phyloP scores from a whole-genome alignment of 2,888 invertebrate species.

The Lycocerus yunnanus region DNA sequence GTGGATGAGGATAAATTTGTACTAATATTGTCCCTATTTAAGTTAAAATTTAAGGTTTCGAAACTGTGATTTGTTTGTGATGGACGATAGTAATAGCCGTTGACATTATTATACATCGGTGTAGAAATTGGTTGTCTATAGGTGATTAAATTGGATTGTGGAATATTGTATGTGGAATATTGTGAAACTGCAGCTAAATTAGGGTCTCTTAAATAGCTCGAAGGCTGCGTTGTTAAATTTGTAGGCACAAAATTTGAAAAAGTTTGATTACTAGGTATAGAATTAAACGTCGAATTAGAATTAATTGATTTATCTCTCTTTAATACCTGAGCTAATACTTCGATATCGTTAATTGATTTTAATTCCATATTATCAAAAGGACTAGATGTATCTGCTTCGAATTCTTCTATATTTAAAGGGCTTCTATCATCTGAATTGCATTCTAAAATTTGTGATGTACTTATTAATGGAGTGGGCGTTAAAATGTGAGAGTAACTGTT shows the following conservation, averaged over 20 bases:
- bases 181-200: constrained; percentile 8
- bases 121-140: constrained; percentile 22
- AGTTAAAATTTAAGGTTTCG: constrained; percentile 18
- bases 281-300: constrained; percentile 8
- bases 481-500: constrained; percentile 51
- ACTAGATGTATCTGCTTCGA: constrained; percentile 89
- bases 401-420: constrained; percentile 70
- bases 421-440: constrained; percentile 43
- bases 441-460: constrained; percentile 35
- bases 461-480: constrained; percentile 54
- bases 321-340: constrained; percentile 82
- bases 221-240: constrained; percentile 30
- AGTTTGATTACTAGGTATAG: constrained; percentile 23
- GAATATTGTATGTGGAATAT: constrained; percentile 12
- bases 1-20: constrained; percentile 8
- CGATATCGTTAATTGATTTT: constrained; percentile 91
- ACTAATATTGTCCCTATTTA: constrained; percentile 17
- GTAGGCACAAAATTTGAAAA: constrained; percentile 26
- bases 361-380: constrained; percentile 93
- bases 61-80: constrained; percentile 17
- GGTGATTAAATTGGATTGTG: background rate
- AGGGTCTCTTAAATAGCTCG: constrained; percentile 23
- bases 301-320: constrained; percentile 46
- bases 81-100: constrained; percentile 36
- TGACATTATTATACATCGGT: constrained; percentile 27